Base-by-base conservation (phyloP, 1,140 invertebrate genomes). In the Venturia canescens region DNA sequence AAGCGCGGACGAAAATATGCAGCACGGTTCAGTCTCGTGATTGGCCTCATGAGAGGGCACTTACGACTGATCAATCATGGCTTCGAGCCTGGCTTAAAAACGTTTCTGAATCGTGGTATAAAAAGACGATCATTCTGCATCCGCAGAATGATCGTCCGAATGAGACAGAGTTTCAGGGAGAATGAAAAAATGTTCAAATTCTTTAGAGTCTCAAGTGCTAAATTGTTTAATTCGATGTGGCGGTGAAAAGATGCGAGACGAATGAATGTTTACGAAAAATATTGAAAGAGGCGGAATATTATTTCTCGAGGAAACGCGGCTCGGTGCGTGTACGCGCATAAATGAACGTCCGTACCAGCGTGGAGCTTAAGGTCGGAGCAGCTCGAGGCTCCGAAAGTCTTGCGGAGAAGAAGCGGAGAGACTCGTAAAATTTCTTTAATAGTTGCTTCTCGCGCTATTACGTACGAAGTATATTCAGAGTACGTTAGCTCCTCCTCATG, bases 361-460 rank as follows among this genome's bases (percentile, higher is more conserved):
- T 5, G 53, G 21, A 76, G 27, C 53, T 76, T 34, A 34, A 21
- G 27, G 27, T 74, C 57, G 53, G n/a, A n/a, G n/a, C 21, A 4
- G 50, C 72, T 76, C 29, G 50, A 53, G 72, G 72, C 72, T 53
- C 26, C 34, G 1, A 44, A 76, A 29, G 72, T 15, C 3, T 29
- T 21, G 31, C 38, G n/a, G n/a, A 21, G 11, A 31, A 27, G 72
- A n/a, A 63, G 53, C 31, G 44, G 70, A 34, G 71, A 60, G 48
- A 76, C 72, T 38, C 72, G 26, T 76, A 76, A 76, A 76, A 76
- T 76, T 7, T 53, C 72, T 76, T 38, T 63, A 76, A 76, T 76
- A 76, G 72, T 76, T 76, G 50, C 6, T 38, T 27, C 38, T 60
- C 53, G 72, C 50, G 72, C 27, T 76, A 76, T 76, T 76, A 60